Evolutionary conservation across 2,888 invertebrate genomes (phyloP), one percentile per base, ranked within the genome.

Genomic region (Platynereis dumerilii): DNA sequence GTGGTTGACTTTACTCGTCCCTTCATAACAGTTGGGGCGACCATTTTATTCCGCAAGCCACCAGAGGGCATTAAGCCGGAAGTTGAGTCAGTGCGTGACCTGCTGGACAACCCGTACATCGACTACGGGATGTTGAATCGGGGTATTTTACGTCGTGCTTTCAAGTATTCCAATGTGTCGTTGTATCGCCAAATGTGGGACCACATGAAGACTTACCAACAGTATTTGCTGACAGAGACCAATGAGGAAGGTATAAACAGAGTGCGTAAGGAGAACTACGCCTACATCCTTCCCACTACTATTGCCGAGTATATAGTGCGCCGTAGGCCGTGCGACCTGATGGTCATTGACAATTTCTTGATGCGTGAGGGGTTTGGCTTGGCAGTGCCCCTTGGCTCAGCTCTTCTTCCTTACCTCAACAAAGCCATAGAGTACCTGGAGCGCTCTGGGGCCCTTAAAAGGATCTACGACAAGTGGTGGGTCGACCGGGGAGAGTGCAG

Each of bases 191-290:
- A 42, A 12, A 44, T 72, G 52, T 72, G 68, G 66, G 55, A 60
- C 20, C 44, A 48, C n/a, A 66, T 72, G 58, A 64, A 52, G 12
- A 45, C 57, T 2, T 63, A 54, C 42, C 45, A 64, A n/a, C 64
- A 65, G 22, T 54, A 65, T 27, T 48, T 62, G 7, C 66, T 71
- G 22, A 71, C 70, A 2, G 24, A 45, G 39, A 68, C 70, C 1
- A 72, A 72, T 62, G 69, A 71, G 56, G 67, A 72, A 48, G 72
- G 72, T 17, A 68, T 72, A 10, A 34, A 58, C 26, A 42, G 62
- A 52, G 72, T 66, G 1, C 54, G 67, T 0, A n/a, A 44, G 20
- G 59, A 67, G 52, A 67, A 64, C 17, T 72, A 68, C 60, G 72
- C 68, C 27, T 72, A 65, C 52, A 68, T 72, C 24, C 61, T 72